Evolutionary conservation across 1,140 invertebrate species (phyloP).

Genomic region (Drosophila pseudoobscura): DNA sequence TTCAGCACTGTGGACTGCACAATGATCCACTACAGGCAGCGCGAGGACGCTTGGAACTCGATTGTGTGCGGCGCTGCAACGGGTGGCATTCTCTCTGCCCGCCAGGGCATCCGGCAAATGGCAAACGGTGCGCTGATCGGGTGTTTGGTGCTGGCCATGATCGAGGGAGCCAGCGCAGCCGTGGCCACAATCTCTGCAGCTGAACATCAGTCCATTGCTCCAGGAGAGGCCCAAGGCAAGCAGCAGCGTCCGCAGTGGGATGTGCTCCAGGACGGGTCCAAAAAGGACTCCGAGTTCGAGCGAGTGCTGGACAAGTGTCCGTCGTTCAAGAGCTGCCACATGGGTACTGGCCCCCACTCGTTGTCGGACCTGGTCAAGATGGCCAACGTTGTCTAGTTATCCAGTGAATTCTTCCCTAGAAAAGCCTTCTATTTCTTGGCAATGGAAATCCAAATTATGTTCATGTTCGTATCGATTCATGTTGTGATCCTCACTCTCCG

Average conservation of each 20-base stretch:
- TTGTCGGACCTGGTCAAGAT: conserved; percentile 54
- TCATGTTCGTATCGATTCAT: conserved; percentile 6
- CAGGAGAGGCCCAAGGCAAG: background rate
- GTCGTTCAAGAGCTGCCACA: background rate
- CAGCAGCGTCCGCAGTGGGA: conserved; percentile 53
- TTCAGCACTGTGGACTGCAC: conserved; percentile 69
- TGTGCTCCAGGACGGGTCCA: background rate
- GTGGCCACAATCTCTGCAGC: conserved; percentile 67
- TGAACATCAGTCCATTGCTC: background rate
- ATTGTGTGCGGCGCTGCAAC: conserved; percentile 65
- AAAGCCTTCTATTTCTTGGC: background rate
- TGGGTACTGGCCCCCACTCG: conserved; percentile 13
- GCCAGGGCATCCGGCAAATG: conserved; percentile 66
- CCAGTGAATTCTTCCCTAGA: background rate
- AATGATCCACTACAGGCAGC: conserved; percentile 54
- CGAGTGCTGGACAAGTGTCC: conserved; percentile 51
- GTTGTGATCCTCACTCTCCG: too few relatives aligned
- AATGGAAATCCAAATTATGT: conserved; percentile 46
- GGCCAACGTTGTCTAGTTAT: conserved; percentile 43
- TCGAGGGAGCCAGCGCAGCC: conserved; percentile 62
- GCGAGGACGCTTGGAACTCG: conserved; percentile 68
- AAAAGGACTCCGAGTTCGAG: conserved; percentile 35
- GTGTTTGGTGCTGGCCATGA: conserved; percentile 61
- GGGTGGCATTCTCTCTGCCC: conserved; percentile 61
- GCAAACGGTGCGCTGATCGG: conserved; percentile 67